These are phyloP conservation scores for Lacanobia wlatinum DNA, from an alignment of 2,888 invertebrate species.

Conservation along the genomic window DNA sequence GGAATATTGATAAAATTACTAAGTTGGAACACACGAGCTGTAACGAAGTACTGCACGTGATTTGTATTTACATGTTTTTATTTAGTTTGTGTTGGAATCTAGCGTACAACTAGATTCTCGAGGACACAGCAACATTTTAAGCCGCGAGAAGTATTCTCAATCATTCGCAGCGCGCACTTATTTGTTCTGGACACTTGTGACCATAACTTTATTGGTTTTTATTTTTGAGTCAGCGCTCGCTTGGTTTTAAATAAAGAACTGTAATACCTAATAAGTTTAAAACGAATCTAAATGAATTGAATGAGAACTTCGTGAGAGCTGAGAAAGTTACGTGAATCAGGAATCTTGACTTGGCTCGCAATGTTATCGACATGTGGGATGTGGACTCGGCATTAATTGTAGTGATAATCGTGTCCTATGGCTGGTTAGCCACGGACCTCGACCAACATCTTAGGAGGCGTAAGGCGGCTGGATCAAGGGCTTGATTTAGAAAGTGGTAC, in stretches of 20 bases:
- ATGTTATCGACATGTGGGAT: too few relatives aligned
- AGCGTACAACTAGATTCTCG: neutral
- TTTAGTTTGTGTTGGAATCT: conserved; percentile 4
- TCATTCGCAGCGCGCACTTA: conserved; percentile 7
- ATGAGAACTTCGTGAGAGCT: too few relatives aligned
- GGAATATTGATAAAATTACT: conserved; percentile 28
- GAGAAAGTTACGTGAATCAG: too few relatives aligned
- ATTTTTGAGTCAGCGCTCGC: neutral
- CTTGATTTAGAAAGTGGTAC: too few relatives aligned
- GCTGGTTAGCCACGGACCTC: too few relatives aligned
- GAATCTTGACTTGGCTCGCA: too few relatives aligned
- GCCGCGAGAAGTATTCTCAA: conserved; percentile 12
- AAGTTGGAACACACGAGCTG: conserved; percentile 22
- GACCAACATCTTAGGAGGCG: too few relatives aligned
- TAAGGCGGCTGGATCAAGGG: too few relatives aligned
- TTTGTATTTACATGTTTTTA: conserved; percentile 7
- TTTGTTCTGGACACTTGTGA: conserved; percentile 20
- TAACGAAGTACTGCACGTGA: conserved; percentile 24
- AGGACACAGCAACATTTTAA: conserved; percentile 6
- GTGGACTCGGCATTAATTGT: too few relatives aligned
- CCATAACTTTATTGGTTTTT: conserved; percentile 23
- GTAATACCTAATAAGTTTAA: too few relatives aligned
- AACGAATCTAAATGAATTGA: neutral
- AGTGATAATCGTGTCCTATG: too few relatives aligned
- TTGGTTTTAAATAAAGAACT: conserved; percentile 15